Conservation (phyloP, 2,888 invertebrate genomes). For the Sesia apiformis region DNA sequence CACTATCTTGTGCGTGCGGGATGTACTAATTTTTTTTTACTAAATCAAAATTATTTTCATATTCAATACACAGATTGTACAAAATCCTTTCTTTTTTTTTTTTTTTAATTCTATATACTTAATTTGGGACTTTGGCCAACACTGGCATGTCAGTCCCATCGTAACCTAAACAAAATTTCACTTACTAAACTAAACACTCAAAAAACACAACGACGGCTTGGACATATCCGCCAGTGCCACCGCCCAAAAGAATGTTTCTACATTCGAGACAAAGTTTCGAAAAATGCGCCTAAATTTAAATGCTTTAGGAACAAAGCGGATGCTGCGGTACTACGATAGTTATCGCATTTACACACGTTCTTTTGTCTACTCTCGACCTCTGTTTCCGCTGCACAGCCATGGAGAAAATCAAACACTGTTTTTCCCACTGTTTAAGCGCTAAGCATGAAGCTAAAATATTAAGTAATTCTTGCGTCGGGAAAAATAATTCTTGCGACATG, state of each 20-base stretch:
- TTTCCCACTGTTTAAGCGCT: background rate
- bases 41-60: too few species aligned
- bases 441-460: background rate
- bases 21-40: too few species aligned
- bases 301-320: background rate
- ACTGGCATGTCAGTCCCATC: too few species aligned
- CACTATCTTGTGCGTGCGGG: too few species aligned
- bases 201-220: too few species aligned
- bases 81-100: too few species aligned
- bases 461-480: background rate
- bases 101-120: too few species aligned
- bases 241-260: background rate
- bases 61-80: too few species aligned
- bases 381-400: background rate
- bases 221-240: too few species aligned
- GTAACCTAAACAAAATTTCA: too few species aligned
- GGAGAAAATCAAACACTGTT: background rate
- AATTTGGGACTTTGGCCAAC: too few species aligned
- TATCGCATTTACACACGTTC: background rate
- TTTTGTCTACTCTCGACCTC: background rate
- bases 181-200: too few species aligned
- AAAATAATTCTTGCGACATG: conserved; percentile 11
- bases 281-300: background rate
- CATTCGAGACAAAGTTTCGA: background rate
- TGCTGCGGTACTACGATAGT: background rate